Conservation (phyloP, 1,140 invertebrate genomes). For the Dinothrombium tinctorium region DNA sequence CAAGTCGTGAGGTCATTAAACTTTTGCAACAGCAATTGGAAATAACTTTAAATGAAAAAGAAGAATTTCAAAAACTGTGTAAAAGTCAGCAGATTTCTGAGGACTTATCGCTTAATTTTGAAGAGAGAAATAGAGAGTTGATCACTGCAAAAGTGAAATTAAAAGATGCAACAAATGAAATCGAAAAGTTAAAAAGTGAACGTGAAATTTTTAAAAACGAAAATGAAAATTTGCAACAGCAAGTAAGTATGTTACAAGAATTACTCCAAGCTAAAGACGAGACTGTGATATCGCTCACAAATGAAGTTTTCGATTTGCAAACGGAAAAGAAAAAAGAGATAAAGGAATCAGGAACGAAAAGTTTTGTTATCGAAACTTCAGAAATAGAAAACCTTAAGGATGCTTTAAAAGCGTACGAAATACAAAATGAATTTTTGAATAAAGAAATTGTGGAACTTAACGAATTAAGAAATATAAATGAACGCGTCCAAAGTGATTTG, state of each 20-base stretch:
- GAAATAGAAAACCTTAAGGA: slow-evolving; percentile 20
- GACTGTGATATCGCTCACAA: slow-evolving; percentile 20
- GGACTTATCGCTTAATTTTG: not conserved
- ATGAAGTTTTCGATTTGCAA: slow-evolving; percentile 20
- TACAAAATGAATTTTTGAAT: slow-evolving; percentile 28
- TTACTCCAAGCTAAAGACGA: slow-evolving; percentile 23
- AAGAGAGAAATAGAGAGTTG: not conserved
- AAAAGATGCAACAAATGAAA: not conserved
- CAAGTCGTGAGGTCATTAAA: slow-evolving; percentile 21
- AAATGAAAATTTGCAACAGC: slow-evolving; percentile 8
- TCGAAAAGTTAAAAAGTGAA: slow-evolving; percentile 10
- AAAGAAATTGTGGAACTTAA: slow-evolving; percentile 28
- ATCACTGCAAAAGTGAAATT: not conserved
- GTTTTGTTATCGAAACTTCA: slow-evolving; percentile 2
- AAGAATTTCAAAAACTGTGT: slow-evolving; percentile 16
- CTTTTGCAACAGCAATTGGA: slow-evolving; percentile 22
- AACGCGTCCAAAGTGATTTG: slow-evolving; percentile 20
- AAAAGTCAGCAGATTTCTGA: not conserved
- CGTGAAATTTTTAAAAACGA: slow-evolving; percentile 8
- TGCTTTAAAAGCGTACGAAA: slow-evolving; percentile 23
- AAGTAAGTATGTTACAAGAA: slow-evolving; percentile 17
- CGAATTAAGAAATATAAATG: slow-evolving; percentile 21
- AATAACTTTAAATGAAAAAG: slow-evolving; percentile 16
- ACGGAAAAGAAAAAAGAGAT: slow-evolving; percentile 6
- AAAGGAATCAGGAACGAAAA: not conserved